Evolutionary conservation across 2,888 invertebrate genomes (phyloP).

Genomic region (Teleogryllus oceanicus): DNA sequence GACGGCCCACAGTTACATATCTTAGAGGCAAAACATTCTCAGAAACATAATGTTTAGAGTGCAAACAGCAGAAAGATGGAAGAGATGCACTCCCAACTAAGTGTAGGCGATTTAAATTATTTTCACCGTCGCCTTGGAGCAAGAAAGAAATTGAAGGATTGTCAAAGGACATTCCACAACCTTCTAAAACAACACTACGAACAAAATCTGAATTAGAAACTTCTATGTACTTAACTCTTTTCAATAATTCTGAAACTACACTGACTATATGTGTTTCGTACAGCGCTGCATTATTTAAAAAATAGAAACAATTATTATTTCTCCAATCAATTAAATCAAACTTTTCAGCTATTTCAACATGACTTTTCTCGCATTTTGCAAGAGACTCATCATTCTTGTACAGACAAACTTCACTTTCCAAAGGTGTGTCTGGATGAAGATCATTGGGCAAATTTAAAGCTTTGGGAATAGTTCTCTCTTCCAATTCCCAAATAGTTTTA

Average conservation of each 20-base stretch:
- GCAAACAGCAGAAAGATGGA: slow-evolving; percentile 68
- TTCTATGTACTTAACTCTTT: slow-evolving; percentile 56
- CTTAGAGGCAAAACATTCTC: slow-evolving; percentile 63
- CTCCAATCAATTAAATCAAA: slow-evolving; percentile 57
- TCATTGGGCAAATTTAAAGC: slow-evolving; percentile 67
- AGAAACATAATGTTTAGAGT: slow-evolving; percentile 63
- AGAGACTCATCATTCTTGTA: slow-evolving; percentile 42
- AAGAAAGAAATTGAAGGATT: slow-evolving; percentile 58
- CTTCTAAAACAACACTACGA: slow-evolving; percentile 71
- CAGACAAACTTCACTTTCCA: slow-evolving; percentile 40
- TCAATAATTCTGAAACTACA: slow-evolving; percentile 51
- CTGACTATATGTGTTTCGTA: slow-evolving; percentile 64
- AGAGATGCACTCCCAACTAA: slow-evolving; percentile 73
- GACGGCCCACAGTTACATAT: slow-evolving; percentile 67
- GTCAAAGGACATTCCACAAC: slow-evolving; percentile 60
- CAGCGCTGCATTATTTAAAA: slow-evolving; percentile 64
- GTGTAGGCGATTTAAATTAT: slow-evolving; percentile 58
- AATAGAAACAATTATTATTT: slow-evolving; percentile 59
- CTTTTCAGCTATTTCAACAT: slow-evolving; percentile 55
- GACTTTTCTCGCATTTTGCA: slow-evolving; percentile 47
- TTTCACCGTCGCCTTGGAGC: slow-evolving; percentile 56
- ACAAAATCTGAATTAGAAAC: slow-evolving; percentile 76
- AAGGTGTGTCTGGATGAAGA: slow-evolving; percentile 63
- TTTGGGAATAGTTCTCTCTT: slow-evolving; percentile 63
- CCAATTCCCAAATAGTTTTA: slow-evolving; percentile 64